phyloP scores from a whole-genome alignment of 2,888 invertebrate genomes.

The Eudemis profundana region DNA sequence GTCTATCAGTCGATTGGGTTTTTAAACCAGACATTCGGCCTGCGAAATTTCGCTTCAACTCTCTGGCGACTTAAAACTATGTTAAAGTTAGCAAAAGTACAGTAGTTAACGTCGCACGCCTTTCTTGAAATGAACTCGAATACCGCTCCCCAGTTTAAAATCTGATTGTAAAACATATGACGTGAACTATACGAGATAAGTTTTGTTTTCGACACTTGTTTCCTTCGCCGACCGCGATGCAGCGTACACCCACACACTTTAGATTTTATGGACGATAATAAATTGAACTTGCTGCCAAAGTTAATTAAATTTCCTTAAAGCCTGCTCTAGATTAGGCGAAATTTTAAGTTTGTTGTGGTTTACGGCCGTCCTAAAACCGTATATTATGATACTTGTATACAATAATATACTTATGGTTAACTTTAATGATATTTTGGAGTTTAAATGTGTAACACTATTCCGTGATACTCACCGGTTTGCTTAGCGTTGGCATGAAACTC shows the following conservation, averaged over 20 bases:
- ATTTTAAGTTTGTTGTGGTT: constrained; percentile 41
- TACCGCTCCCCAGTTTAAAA: background rate
- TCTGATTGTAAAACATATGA: background rate
- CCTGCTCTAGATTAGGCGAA: constrained; percentile 48
- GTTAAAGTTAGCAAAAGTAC: too few relatives aligned
- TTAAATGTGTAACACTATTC: too few relatives aligned
- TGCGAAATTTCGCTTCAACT: too few relatives aligned
- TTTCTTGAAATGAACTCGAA: background rate
- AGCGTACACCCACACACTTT: constrained; percentile 53
- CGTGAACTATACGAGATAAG: constrained; percentile 15
- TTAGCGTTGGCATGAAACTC: too few relatives aligned
- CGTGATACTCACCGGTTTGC: too few relatives aligned
- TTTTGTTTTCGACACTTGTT: constrained; percentile 26
- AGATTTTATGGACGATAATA: constrained; percentile 64
- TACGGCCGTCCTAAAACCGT: constrained; percentile 20
- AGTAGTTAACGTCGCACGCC: background rate
- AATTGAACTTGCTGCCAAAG: constrained; percentile 57
- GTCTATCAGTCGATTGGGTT: too few relatives aligned
- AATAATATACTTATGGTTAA: background rate
- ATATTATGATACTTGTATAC: constrained; percentile 10
- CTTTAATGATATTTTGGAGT: background rate
- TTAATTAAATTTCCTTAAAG: constrained; percentile 65
- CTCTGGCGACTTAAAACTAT: too few relatives aligned
- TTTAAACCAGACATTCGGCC: too few relatives aligned
- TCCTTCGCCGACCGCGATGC: constrained; percentile 34